Evolutionary conservation across 2,888 invertebrate genomes (phyloP), one percentile per base, ranked within the genome.

Genomic region (Homarus gammarus): DNA sequence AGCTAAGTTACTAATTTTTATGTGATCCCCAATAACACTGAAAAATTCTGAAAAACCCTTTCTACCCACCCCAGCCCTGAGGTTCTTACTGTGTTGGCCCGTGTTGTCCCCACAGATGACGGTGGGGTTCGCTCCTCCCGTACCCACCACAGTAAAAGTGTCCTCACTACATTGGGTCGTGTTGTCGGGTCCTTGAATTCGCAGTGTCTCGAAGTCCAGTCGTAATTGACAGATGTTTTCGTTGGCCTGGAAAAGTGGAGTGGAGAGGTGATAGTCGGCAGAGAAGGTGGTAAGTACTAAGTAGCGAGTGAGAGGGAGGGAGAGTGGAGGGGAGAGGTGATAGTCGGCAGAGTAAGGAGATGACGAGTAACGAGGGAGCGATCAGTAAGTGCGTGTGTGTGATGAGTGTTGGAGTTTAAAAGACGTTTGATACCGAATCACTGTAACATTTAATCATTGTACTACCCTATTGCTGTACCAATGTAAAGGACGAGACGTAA

Each of bases 21-120:
- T n/a, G n/a, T n/a, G n/a, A n/a, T n/a, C n/a, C n/a, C n/a, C n/a
- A n/a, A n/a, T n/a, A n/a, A n/a, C n/a, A n/a, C n/a, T n/a, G n/a
- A n/a, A n/a, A n/a, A n/a, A n/a, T n/a, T n/a, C n/a, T n/a, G n/a
- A n/a, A n/a, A n/a, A 8, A 1, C 49, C 49, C 49, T 49, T 22
- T 56, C 15, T 18, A 12, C 56, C 56, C 1, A 56, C 56, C 56
- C 3, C 31, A n/a, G 27, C 51, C 36, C 27, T 33, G 38, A 61
- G n/a, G 27, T 33, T 33, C 90, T 81, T n/a, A 90, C 90, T 90
- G 64, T 87, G 89, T 27, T 89, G 89, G 5, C 89, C 91, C 18
- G 51, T 51, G 75, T 91, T 91, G 33, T 56, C 78, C 15, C 86
- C 89, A 49, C 91, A 91, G 77, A 91, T 75, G 72, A 91, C 91